Base-by-base conservation (phyloP, 92 coral and sea anemone species). In the Epizoanthus fatuus region DNA sequence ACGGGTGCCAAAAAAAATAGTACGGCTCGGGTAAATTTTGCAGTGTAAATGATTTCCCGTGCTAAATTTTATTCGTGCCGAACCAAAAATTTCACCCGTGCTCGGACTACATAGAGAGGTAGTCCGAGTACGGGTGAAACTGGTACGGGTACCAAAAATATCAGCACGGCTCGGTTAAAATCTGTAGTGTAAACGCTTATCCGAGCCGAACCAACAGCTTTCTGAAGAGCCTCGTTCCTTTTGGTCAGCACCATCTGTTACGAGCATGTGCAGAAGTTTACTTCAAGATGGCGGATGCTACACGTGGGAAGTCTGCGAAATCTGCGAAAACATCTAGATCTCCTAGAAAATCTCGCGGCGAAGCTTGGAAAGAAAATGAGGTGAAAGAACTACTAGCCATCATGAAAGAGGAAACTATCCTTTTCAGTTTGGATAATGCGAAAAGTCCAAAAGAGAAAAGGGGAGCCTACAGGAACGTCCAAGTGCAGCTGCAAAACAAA, bases 361-460 rank as follows among this genome's bases (percentile, higher is more conserved):
- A 37, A 20, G 72, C 75, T 44, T 84, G 92, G 89, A 89, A 89
- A 81, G 87, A 89, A 68, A 75, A 45, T 37, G 89, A 78, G 29
- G 86, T 89, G 1, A 25, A 38, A 60, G 75, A 73, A 60, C 72
- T 90, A 75, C 7, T 84, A 84, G 63, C 72, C 15, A 19, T 90
- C 12, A 90, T 85, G 89, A 58, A 80, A 65, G 90, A 81, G 45
- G 93, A 90, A 25, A 90, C 91, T 55, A 13, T 7, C 56, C 56
- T 7, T 13, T 82, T 51, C 32, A 88, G 54, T 47, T 44, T 86
- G 71, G 80, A 90, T 35, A 86, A 86, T 74, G 90, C 84, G 39
- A 90, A 86, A 58, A 86, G 87, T 1, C 85, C 90, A 4, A 86
- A 90, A 42, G 93, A 86, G 65, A 81, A 90, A 62, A 79, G 87